These are phyloP conservation scores for Tiliacea citrago DNA, from an alignment of 2,888 invertebrate species.

Conservation along the genomic window DNA sequence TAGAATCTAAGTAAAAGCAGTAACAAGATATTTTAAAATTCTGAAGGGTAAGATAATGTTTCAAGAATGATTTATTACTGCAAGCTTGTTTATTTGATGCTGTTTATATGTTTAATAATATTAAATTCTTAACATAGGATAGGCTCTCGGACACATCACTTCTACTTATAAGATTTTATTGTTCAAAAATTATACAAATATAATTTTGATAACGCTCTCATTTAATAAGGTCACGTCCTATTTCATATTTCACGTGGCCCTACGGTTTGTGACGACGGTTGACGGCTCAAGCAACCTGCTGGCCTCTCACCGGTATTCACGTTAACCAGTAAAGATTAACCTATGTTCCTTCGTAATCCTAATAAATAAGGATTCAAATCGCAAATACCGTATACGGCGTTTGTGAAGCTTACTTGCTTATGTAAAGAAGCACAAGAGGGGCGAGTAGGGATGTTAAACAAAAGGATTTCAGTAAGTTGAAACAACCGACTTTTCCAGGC, in stretches of 20 bases:
- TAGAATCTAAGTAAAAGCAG: not conserved
- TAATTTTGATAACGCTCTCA: not conserved
- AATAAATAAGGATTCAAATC: slow-evolving; percentile 6
- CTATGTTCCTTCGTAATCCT: slow-evolving; percentile 7
- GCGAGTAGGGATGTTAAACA: not conserved
- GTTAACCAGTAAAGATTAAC: slow-evolving; percentile 21
- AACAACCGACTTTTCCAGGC: not conserved
- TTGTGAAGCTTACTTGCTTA: not conserved
- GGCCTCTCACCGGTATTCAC: slow-evolving; percentile 18
- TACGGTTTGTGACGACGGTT: slow-evolving; percentile 9
- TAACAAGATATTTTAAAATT: not conserved
- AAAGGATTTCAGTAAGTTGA: not conserved
- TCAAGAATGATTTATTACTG: not conserved
- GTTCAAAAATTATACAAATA: not conserved
- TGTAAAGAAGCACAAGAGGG: not conserved
- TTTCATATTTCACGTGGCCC: not conserved
- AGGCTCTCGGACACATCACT: not conserved
- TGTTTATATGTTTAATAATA: not conserved
- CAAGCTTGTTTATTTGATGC: not conserved
- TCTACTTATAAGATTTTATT: not conserved
- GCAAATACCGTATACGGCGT: not conserved
- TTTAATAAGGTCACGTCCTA: not conserved
- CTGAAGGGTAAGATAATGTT: not conserved
- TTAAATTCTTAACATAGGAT: not conserved
- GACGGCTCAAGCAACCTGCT: not conserved